A percentile compares a stretch with the other conserved stretches of the same genome.
phyloP scores from a whole-genome alignment of 2,797 vertebrate genomes.

The Sebastes oblongus region DNA sequence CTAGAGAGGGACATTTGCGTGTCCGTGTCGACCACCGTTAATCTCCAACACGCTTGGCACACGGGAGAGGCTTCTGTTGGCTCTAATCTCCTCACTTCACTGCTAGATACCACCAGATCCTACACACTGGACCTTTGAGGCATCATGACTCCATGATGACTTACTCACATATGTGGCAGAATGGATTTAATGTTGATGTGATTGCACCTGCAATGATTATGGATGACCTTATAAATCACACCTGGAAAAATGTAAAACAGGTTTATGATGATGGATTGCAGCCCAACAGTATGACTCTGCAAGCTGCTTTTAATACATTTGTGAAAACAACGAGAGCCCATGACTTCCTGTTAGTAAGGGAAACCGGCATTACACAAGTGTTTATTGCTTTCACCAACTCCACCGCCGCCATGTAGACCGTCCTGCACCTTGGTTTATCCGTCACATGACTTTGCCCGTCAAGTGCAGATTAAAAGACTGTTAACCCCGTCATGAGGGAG shows the following conservation, averaged over 20 bases:
- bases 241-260: constrained; percentile 47
- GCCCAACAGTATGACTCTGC: constrained; percentile 25
- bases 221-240: constrained; percentile 40
- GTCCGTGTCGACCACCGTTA: background rate
- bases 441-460: constrained; percentile 49
- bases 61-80: background rate
- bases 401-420: background rate
- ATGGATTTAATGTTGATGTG: constrained; percentile 15
- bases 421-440: constrained; percentile 29
- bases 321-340: constrained; percentile 17
- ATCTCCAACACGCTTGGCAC: background rate
- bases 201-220: constrained; percentile 49
- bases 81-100: background rate
- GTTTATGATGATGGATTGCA: constrained; percentile 58
- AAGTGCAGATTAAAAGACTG: constrained; percentile 70
- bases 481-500: constrained; percentile 67
- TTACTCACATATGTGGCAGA: background rate
- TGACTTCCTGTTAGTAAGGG: background rate
- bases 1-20: background rate
- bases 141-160: background rate
- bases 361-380: constrained; percentile 1
- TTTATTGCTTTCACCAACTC: constrained; percentile 21
- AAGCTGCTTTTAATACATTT: constrained; percentile 31
- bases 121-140: background rate
- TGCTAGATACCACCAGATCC: background rate